phyloP scores from a whole-genome alignment of 2,797 vertebrate genomes.

The Capromys pilorides region DNA sequence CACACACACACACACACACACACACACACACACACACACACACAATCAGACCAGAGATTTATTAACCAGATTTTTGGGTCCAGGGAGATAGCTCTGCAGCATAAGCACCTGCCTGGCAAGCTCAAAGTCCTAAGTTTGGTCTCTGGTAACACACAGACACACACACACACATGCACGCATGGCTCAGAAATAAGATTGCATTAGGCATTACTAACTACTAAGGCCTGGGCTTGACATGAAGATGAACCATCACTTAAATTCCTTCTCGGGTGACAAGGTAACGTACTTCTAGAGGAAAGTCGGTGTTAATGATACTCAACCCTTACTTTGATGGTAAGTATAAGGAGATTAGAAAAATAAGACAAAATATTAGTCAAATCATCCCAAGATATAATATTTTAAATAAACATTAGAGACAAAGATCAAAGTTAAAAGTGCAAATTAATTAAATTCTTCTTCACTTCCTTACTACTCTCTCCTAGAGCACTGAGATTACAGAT shows the following conservation, averaged over 20 bases:
- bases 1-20: no score
- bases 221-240: neutral
- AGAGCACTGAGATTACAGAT: neutral
- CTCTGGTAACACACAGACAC: no score
- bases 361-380: neutral
- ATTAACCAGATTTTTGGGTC: no score
- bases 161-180: no score
- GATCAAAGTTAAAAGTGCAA: neutral
- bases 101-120: no score
- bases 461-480: neutral
- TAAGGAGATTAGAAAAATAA: neutral
- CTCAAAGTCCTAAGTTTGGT: no score
- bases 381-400: neutral
- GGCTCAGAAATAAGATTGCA: neutral
- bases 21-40: no score
- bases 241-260: neutral
- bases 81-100: no score
- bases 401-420: neutral
- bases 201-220: neutral
- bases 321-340: neutral
- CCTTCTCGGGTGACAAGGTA: neutral
- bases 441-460: slow-evolving; percentile 55
- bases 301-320: neutral
- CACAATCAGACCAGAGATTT: no score
- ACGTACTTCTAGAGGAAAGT: neutral